phyloP scores from a whole-genome alignment of 1,140 invertebrate species.

The Papilio helenus region DNA sequence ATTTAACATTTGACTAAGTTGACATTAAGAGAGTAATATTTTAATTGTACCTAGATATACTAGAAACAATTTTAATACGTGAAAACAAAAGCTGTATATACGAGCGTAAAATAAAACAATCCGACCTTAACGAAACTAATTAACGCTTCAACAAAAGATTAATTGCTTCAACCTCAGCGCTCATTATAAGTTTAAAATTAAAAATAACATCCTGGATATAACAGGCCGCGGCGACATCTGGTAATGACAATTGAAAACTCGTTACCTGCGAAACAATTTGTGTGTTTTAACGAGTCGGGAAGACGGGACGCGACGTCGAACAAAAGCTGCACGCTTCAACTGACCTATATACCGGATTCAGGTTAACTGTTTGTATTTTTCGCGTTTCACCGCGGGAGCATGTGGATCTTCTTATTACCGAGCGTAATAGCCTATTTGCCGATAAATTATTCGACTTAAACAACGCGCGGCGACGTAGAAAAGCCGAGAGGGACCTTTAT shows the following conservation, averaged over 20 bases:
- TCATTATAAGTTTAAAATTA: slow-evolving; percentile 41
- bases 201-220: slow-evolving; percentile 39
- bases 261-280: slow-evolving; percentile 47
- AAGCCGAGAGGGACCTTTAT: slow-evolving; percentile 23
- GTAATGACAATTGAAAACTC: slow-evolving; percentile 44
- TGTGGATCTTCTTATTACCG: slow-evolving; percentile 49
- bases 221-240: slow-evolving; percentile 37
- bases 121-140: slow-evolving; percentile 36
- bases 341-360: slow-evolving; percentile 60
- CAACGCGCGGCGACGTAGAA: slow-evolving; percentile 29
- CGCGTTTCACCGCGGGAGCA: slow-evolving; percentile 47
- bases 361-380: slow-evolving; percentile 66
- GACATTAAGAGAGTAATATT: no score
- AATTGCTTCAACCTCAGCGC: slow-evolving; percentile 31
- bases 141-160: slow-evolving; percentile 39
- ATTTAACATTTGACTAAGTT: background rate
- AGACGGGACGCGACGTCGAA: slow-evolving; percentile 49
- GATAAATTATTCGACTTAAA: slow-evolving; percentile 63
- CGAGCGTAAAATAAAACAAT: slow-evolving; percentile 24
- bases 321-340: slow-evolving; percentile 51
- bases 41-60: no score
- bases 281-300: slow-evolving; percentile 52
- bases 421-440: slow-evolving; percentile 61
- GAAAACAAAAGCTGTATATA: background rate
- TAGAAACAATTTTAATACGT: background rate